Evolutionary conservation across 2,797 vertebrate genomes (phyloP).

Genomic region (Apodemus agrarius): DNA sequence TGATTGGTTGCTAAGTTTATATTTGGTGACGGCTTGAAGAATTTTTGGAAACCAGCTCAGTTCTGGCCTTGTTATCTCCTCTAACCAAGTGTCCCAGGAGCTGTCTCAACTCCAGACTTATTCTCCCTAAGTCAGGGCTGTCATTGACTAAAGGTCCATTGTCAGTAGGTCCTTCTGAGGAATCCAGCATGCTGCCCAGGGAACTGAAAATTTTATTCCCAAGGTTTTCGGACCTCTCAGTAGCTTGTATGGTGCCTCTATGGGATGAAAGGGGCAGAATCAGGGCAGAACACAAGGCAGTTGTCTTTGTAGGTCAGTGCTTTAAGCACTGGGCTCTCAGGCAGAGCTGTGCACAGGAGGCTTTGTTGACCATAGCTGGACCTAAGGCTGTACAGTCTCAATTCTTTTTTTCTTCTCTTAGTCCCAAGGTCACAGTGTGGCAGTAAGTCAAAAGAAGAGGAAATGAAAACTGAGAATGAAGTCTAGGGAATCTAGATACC

Average conservation of each 20-base stretch:
- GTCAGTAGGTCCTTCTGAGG: background rate
- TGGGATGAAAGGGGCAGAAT: fast-evolving
- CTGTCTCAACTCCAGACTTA: background rate
- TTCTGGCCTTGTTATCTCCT: background rate
- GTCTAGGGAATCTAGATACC: fast-evolving
- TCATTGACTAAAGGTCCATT: background rate
- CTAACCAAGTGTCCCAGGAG: background rate
- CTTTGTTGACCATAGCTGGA: background rate
- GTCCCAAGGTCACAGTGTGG: background rate
- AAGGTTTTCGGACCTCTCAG: background rate
- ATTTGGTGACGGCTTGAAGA: background rate
- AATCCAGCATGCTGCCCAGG: background rate
- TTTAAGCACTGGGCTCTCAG: background rate
- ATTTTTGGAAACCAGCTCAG: background rate
- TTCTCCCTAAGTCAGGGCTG: background rate
- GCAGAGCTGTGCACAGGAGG: background rate
- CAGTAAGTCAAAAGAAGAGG: no score
- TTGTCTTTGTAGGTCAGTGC: background rate
- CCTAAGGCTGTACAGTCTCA: background rate
- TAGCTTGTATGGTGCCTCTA: background rate
- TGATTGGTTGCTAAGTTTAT: background rate
- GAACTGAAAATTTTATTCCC: background rate
- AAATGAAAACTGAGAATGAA: background rate
- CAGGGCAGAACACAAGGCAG: fast-evolving
- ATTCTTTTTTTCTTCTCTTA: fast-evolving